Base-by-base conservation (phyloP, 2,797 vertebrate genomes). In the Tapirus indicus region DNA sequence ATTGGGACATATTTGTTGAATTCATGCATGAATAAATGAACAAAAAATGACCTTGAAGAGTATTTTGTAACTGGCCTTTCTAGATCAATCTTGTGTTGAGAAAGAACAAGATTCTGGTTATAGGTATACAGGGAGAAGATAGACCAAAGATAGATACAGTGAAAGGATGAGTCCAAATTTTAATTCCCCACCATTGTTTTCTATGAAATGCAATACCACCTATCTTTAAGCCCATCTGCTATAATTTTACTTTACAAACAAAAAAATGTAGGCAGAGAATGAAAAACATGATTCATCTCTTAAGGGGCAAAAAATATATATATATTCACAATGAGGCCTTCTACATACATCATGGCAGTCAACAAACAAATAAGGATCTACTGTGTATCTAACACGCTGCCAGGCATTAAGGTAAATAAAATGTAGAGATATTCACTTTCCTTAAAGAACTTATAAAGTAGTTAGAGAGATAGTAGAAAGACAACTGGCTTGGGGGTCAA, bases 221-320 rank as follows among this genome's bases (percentile, higher is more conserved):
- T 71, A 64, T 47, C 32, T 84, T 84, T 92, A 83, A 93, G 9
- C 47, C 27, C 29, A 88, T 84, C 27, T 69, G 9, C 11, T 89
- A 84, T 6, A 69, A 77, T 84, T 93, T 69, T 83, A 83, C 62
- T 52, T 89, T 75, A 87, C 41, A 93, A 89, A 54, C 44, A 93
- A 84, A 74, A 47, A 58, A 80, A 62, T 29, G 2, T 52, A 62
- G 12, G 2, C 23, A 71, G 18, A 84, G 29, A 93, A 72, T 54
- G 41, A 52, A 90, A 89, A 75, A 41, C 8, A 83, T 83, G 68
- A 69, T 41, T 83, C 14, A 77, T 17, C 41, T 77, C 38, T 88
- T 75, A 66, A 88, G 35, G 38, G 20, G 6, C 11, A 92, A 87
- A 93, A 68, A n/a, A 38, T 38, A 38, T 38, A 38, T n/a, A 23